A percentile compares a stretch with the other conserved stretches of the same genome.
Evolutionary conservation across 1,140 invertebrate species (phyloP).

Genomic region (Araneus ventricosus): DNA sequence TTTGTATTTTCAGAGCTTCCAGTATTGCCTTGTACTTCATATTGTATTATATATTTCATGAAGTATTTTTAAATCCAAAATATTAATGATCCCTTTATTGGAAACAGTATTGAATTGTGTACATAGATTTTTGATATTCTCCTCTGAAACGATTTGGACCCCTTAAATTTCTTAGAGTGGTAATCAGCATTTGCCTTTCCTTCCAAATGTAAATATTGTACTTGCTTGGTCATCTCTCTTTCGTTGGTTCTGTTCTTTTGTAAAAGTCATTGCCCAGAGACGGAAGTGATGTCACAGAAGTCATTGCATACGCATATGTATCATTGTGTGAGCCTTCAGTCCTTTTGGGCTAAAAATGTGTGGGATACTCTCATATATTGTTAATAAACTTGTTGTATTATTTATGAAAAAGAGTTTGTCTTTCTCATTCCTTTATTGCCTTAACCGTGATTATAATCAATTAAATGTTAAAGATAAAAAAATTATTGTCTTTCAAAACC

Average conservation of each 20-base stretch:
- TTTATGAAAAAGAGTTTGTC: slow-evolving; percentile 28
- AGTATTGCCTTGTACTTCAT: not conserved
- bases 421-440: not conserved
- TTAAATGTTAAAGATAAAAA: too few relatives aligned
- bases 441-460: too few relatives aligned
- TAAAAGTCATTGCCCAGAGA: slow-evolving; percentile 59
- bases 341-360: slow-evolving; percentile 35
- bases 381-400: slow-evolving; percentile 71
- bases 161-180: not conserved
- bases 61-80: not conserved
- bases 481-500: too few relatives aligned
- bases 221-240: slow-evolving; percentile 63
- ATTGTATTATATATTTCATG: slow-evolving; percentile 33
- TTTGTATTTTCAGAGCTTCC: slow-evolving; percentile 10
- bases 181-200: slow-evolving; percentile 7
- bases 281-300: slow-evolving; percentile 68
- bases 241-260: slow-evolving; percentile 60
- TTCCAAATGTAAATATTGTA: slow-evolving; percentile 63
- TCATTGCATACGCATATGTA: slow-evolving; percentile 29
- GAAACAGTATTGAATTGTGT: not conserved
- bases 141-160: not conserved
- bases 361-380: slow-evolving; percentile 67
- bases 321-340: slow-evolving; percentile 57
- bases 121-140: not conserved
- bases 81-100: not conserved